A percentile compares a stretch with the other conserved stretches of the same genome.
Conservation (phyloP, 2,888 invertebrate genomes). For the Netelia inedita region DNA sequence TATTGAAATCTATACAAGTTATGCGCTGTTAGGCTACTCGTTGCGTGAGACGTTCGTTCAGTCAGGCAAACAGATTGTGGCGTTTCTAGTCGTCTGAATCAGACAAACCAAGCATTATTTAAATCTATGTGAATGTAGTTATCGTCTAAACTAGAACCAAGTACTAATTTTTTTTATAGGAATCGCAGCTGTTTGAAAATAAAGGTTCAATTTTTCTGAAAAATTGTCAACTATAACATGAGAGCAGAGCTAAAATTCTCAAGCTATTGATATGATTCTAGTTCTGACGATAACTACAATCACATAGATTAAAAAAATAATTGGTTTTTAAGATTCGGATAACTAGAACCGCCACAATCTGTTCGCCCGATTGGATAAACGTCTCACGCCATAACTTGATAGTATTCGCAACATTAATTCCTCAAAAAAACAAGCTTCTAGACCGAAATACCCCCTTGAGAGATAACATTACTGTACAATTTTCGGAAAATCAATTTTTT, state of each 20-base stretch:
- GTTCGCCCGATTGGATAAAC: no score
- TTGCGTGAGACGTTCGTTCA: slow-evolving; percentile 36
- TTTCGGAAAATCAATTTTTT: no score
- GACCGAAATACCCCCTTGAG: no score
- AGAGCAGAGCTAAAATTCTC: slow-evolving; percentile 25
- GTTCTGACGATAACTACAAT: no score
- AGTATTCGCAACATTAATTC: no score
- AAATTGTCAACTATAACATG: slow-evolving; percentile 49
- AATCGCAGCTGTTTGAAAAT: slow-evolving; percentile 20
- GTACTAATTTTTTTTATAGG: background rate
- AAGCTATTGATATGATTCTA: slow-evolving; percentile 20
- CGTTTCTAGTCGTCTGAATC: slow-evolving; percentile 21
- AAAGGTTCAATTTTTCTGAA: slow-evolving; percentile 8
- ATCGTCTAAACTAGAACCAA: background rate
- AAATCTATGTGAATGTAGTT: background rate
- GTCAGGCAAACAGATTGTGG: slow-evolving; percentile 35
- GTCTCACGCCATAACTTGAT: no score
- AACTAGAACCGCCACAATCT: no score
- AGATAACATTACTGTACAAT: no score
- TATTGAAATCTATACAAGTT: slow-evolving; percentile 52
- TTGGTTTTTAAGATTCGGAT: no score
- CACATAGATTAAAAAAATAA: no score
- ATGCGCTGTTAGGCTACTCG: slow-evolving; percentile 39
- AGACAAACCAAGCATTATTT: background rate
- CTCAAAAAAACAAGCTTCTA: no score